phyloP scores from a whole-genome alignment of 1,140 invertebrate species.

The Drosophila azteca region DNA sequence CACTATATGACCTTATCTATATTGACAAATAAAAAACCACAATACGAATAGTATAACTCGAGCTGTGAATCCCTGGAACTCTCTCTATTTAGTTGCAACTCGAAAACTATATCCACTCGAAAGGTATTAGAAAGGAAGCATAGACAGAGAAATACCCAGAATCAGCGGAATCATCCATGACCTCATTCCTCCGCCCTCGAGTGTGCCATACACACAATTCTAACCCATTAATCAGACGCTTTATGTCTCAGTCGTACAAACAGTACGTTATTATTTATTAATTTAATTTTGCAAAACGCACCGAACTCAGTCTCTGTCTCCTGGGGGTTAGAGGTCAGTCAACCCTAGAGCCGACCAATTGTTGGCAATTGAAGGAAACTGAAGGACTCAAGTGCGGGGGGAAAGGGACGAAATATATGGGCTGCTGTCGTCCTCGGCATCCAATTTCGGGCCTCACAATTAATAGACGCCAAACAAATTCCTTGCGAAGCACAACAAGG shows the following conservation, averaged over 20 bases:
- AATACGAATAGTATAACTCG: neutral
- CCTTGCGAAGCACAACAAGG: conserved; percentile 13
- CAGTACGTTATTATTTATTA: conserved; percentile 75
- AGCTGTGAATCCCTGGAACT: neutral
- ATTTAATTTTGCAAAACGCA: conserved; percentile 62
- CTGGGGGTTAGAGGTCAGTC: conserved; percentile 54
- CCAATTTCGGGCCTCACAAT: conserved; percentile 54
- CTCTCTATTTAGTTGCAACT: too few relatives aligned
- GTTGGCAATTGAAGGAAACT: conserved; percentile 37
- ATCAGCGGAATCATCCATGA: conserved; percentile 3
- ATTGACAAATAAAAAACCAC: conserved; percentile 11
- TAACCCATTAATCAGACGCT: conserved; percentile 61
- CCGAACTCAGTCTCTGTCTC: conserved; percentile 9
- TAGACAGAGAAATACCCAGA: neutral
- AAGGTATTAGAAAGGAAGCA: neutral
- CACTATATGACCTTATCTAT: conserved; percentile 25
- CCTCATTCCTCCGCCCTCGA: conserved; percentile 10
- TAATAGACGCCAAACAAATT: conserved; percentile 44
- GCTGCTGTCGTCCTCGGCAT: conserved; percentile 26
- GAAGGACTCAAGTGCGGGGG: conserved; percentile 10
- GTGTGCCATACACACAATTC: conserved; percentile 12
- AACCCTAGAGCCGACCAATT: conserved; percentile 44
- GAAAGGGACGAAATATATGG: conserved; percentile 30
- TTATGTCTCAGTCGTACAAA: conserved; percentile 59
- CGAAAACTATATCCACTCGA: neutral